Evolutionary conservation across 2,113 vertebrate genomes (phyloP).

Genomic region (Callipepla squamata): DNA sequence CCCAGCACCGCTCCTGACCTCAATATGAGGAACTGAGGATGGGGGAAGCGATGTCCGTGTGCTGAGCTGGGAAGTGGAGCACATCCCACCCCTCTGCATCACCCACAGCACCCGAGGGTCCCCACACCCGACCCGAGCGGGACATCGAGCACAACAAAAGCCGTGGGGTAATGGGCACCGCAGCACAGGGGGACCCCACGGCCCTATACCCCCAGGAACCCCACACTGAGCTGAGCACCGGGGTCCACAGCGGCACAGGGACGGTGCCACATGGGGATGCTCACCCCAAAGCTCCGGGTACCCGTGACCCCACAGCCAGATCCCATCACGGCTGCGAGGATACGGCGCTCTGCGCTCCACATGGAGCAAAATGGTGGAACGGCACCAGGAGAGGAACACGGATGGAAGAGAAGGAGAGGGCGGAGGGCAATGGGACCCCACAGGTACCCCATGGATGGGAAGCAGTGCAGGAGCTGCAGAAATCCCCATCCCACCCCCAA

Average conservation of each 20-base stretch:
- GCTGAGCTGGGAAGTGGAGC: not conserved
- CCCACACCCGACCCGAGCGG: not conserved
- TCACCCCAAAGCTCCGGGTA: not conserved
- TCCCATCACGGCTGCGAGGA: too few species aligned
- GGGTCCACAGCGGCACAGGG: accelerated
- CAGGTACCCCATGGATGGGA: not conserved
- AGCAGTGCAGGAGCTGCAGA: accelerated
- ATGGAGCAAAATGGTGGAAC: not conserved
- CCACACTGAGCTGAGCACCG: too few species aligned
- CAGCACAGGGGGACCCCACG: too few species aligned
- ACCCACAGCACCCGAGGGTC: accelerated
- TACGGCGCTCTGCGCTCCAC: not conserved
- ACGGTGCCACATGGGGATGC: accelerated
- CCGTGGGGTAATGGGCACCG: too few species aligned
- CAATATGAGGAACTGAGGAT: not conserved
- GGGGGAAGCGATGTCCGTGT: not conserved
- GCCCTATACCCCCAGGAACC: too few species aligned
- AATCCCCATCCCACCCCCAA: not conserved
- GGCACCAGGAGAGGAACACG: not conserved
- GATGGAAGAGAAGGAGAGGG: too few species aligned
- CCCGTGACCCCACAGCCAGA: not conserved
- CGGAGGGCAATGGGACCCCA: too few species aligned
- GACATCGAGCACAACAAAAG: not conserved
- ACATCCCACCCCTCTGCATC: not conserved
- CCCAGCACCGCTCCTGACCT: slow-evolving; percentile 25